Percentiles rank a stretch among this genome's conserved stretches.
Evolutionary conservation across 2,888 invertebrate species (phyloP).

Genomic region (Lissonota sp.): DNA sequence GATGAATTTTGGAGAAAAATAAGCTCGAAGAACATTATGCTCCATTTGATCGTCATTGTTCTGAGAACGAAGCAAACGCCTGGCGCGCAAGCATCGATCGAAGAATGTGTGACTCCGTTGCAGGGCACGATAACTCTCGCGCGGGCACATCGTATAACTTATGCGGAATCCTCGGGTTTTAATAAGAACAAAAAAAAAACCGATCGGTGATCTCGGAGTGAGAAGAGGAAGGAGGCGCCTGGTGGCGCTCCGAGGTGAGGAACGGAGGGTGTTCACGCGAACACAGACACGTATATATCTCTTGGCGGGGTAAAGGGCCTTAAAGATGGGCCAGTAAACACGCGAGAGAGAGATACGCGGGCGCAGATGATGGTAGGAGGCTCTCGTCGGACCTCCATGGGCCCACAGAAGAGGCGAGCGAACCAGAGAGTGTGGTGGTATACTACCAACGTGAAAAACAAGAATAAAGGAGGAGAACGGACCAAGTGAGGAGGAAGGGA

Average conservation of each 20-base stretch:
- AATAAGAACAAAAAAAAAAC: slow-evolving; percentile 55
- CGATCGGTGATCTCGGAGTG: slow-evolving; percentile 48
- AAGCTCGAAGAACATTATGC: too few species aligned
- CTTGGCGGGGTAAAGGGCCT: slow-evolving; percentile 67
- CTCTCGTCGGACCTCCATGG: slow-evolving; percentile 62
- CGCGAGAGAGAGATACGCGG: slow-evolving; percentile 21
- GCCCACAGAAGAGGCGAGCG: slow-evolving; percentile 50
- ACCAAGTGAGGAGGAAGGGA: slow-evolving; percentile 60
- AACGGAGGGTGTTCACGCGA: slow-evolving; percentile 33
- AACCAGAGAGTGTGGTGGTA: slow-evolving; percentile 24
- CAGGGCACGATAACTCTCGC: slow-evolving; percentile 41
- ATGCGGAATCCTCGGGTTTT: slow-evolving; percentile 57
- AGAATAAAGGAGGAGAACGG: slow-evolving; percentile 45
- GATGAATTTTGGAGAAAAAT: too few species aligned
- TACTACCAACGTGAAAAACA: slow-evolving; percentile 51
- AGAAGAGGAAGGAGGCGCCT: slow-evolving; percentile 68
- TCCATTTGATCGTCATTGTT: too few species aligned
- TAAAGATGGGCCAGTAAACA: slow-evolving; percentile 71
- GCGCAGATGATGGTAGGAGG: slow-evolving; percentile 55
- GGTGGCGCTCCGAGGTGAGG: slow-evolving; percentile 73
- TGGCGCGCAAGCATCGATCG: neutral
- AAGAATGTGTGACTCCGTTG: slow-evolving; percentile 41
- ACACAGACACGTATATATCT: slow-evolving; percentile 1
- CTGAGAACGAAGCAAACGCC: too few species aligned
- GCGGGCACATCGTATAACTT: slow-evolving; percentile 41